Percentiles rank a stretch among this genome's conserved stretches.
Conservation (phyloP, 2,797 vertebrate species). For the Malacoctenus gilli region DNA sequence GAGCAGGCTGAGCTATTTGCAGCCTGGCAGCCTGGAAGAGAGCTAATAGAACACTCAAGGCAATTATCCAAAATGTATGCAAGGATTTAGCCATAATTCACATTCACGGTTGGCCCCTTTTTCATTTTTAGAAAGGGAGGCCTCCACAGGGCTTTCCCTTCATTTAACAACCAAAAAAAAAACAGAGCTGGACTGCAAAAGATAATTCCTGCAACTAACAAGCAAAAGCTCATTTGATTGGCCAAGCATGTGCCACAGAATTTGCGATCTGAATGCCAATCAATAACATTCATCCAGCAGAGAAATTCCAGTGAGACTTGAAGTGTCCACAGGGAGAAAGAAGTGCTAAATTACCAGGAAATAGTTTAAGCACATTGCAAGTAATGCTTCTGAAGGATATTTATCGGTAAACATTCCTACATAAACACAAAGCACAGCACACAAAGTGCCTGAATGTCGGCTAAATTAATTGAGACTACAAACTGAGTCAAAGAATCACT, state of each 20-base stretch:
- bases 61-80: conserved; percentile 12
- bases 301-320: conserved; percentile 7
- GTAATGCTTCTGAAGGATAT: background rate
- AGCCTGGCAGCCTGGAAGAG: background rate
- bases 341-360: conserved; percentile 8
- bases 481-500: too few relatives aligned
- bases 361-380: too few relatives aligned
- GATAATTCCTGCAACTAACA: conserved; percentile 12
- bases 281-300: conserved; percentile 29
- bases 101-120: conserved; percentile 8
- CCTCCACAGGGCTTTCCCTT: conserved; percentile 3
- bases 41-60: conserved; percentile 5
- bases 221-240: conserved; percentile 14
- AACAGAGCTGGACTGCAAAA: conserved; percentile 18
- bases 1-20: background rate
- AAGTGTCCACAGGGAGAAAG: background rate
- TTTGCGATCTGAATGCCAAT: conserved; percentile 28
- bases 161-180: conserved; percentile 12
- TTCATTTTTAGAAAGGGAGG: conserved; percentile 22
- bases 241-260: conserved; percentile 13
- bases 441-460: too few relatives aligned
- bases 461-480: too few relatives aligned
- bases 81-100: conserved; percentile 33
- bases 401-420: too few relatives aligned
- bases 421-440: too few relatives aligned